Percentiles rank a stretch among this genome's conserved stretches.
Conservation (phyloP, 2,113 vertebrate genomes). For the Rhinogobius similis region DNA sequence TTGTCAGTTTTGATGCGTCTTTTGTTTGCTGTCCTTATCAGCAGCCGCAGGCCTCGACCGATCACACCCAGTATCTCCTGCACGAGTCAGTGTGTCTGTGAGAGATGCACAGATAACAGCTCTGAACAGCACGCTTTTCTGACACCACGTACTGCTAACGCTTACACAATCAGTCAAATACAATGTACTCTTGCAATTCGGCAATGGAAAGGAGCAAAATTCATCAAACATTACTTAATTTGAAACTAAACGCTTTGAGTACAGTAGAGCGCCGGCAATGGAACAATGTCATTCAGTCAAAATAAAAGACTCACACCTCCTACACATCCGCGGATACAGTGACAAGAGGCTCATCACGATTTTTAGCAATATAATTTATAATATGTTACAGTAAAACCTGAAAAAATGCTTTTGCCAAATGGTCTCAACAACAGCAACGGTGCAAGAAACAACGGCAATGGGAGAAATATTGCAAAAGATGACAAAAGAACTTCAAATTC, state of each 20-base stretch:
- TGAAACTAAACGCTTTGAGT: conserved; percentile 5
- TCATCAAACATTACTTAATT: neutral
- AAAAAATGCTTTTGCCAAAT: neutral
- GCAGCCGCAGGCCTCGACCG: conserved; percentile 34
- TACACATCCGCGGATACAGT: conserved; percentile 28
- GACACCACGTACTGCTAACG: neutral
- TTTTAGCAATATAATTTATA: neutral
- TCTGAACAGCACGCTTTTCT: neutral
- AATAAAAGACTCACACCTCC: conserved; percentile 51
- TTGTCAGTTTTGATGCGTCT: neutral
- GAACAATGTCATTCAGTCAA: conserved; percentile 41
- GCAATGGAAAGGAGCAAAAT: too few relatives aligned
- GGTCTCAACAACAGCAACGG: neutral
- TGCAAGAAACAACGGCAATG: too few relatives aligned
- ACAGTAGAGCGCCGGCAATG: conserved; percentile 8
- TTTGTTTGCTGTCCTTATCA: conserved; percentile 34
- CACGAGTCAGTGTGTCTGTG: neutral
- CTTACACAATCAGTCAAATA: neutral
- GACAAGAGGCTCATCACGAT: neutral
- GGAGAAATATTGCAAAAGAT: neutral
- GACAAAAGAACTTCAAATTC: neutral
- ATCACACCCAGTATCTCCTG: conserved; percentile 47
- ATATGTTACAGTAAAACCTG: neutral
- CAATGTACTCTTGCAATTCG: neutral
- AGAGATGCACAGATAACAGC: conserved; percentile 12